Base-by-base conservation (phyloP, 2,113 vertebrate genomes). In the Felis chaus region DNA sequence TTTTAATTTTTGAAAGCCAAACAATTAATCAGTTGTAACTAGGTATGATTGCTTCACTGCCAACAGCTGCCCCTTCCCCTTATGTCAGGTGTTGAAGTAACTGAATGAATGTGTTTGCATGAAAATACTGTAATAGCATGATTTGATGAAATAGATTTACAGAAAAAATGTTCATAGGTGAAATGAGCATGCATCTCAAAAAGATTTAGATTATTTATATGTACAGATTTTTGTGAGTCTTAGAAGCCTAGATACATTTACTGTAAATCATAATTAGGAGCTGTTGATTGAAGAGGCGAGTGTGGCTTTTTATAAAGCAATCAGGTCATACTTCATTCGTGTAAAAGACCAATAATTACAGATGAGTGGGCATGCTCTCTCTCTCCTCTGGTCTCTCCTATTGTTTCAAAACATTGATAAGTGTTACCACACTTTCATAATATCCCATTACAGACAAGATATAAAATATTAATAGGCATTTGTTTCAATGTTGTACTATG, bases 1-100 rank as follows among this genome's bases (percentile, higher is more conserved):
- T 98, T 98, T 97, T 98, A 97, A 92, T 97, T 91, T 98, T 96
- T 96, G 94, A 87, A 85, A 76, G 65, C 18, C 83, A 71, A 25
- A 61, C 9, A 29, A 53, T 65, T 80, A 41, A 65, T 31, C 61
- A 91, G 73, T 76, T 81, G 57, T 61, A 79, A 80, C 11, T 50
- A 23, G 7, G 5, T 65, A 19, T 79, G 69, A 88, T 5, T 48
- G 33, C 5, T 29, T 68, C n/a, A 36, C 13, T 23, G n/a, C 21
- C 13, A 68, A 27, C 33, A 5, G 15, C 57, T 33, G 15, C 10
- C 29, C 36, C 36, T 23, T 36, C 16, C 16, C 27, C 14, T 48
- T 6, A 25, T 5, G 57, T 50, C 29, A 80, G 83, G 65, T 73
- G 36, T 39, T 55, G 39, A 53, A 81, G 45, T 81, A 80, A 78